phyloP scores from a whole-genome alignment of 2,888 invertebrate species.

The Meiosimyza platycephala region DNA sequence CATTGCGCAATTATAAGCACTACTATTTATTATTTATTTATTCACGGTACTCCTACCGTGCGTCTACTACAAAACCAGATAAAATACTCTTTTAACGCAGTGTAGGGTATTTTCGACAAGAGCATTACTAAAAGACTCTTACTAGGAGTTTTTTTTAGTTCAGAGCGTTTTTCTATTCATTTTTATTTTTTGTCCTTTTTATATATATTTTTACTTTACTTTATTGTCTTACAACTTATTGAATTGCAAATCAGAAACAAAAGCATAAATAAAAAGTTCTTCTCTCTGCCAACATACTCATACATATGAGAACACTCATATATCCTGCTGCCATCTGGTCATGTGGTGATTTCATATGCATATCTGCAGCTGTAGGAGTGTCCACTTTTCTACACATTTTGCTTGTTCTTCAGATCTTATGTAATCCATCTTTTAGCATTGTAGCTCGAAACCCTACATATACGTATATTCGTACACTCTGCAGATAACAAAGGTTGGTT shows the following conservation, averaged over 20 bases:
- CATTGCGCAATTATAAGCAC: too few species aligned
- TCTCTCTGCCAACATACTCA: constrained; percentile 6
- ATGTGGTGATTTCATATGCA: background rate
- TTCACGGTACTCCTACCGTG: too few species aligned
- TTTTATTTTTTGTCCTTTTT: too few species aligned
- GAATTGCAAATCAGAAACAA: constrained; percentile 50
- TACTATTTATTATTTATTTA: too few species aligned
- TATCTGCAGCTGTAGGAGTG: background rate
- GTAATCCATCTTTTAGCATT: constrained; percentile 9
- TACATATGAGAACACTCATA: background rate
- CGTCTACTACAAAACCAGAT: too few species aligned
- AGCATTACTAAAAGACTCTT: too few species aligned
- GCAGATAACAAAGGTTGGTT: too few species aligned
- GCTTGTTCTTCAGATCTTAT: constrained; percentile 1
- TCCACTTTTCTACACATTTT: constrained; percentile 7
- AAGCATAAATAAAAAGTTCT: constrained; percentile 46
- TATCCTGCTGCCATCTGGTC: constrained; percentile 10
- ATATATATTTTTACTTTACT: too few species aligned
- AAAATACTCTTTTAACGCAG: too few species aligned
- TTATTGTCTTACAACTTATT: constrained; percentile 41
- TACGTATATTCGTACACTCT: background rate
- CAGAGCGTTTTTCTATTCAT: too few species aligned
- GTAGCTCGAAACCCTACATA: background rate
- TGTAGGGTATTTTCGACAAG: too few species aligned
- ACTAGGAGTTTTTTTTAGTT: too few species aligned